Percentiles rank a stretch among this genome's conserved stretches.
phyloP scores from a whole-genome alignment of 64 coral and sea anemone species.

The Actinia tenebrosa region DNA sequence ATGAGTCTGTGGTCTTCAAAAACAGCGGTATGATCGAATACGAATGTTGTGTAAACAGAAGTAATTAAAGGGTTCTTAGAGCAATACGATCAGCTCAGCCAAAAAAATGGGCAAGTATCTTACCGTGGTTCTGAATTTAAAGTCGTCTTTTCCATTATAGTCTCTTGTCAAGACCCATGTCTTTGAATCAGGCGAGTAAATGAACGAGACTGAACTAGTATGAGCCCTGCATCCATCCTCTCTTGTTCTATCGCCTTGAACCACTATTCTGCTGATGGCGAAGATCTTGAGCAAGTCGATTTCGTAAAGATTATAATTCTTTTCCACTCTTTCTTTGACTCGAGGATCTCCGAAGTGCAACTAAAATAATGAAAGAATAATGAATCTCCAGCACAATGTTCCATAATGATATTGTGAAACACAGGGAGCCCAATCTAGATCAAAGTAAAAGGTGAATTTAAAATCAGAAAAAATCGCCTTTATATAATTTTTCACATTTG shows the following conservation, averaged over 20 bases:
- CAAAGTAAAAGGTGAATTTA: too few species aligned
- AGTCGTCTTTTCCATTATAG: conserved; percentile 13
- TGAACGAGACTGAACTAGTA: not conserved
- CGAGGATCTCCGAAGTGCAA: conserved; percentile 4
- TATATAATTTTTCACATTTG: too few species aligned
- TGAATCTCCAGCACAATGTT: not conserved
- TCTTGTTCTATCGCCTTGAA: not conserved
- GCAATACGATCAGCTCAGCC: not conserved
- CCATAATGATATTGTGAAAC: not conserved
- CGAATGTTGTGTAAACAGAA: too few species aligned
- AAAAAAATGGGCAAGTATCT: not conserved
- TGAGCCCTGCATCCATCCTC: not conserved
- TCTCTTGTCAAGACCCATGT: not conserved
- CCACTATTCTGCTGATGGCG: conserved; percentile 1
- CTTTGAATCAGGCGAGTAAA: not conserved
- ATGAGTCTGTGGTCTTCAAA: too few species aligned
- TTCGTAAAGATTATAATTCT: not conserved
- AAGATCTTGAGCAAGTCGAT: conserved; percentile 18
- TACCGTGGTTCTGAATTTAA: conserved; percentile 14
- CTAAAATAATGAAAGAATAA: not conserved
- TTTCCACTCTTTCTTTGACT: not conserved
- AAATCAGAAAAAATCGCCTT: too few species aligned
- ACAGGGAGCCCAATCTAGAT: too few species aligned
- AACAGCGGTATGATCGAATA: too few species aligned
- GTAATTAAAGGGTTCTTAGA: too few species aligned